phyloP scores from a whole-genome alignment of 2,797 vertebrate genomes.

The Anolis apletophallus region DNA sequence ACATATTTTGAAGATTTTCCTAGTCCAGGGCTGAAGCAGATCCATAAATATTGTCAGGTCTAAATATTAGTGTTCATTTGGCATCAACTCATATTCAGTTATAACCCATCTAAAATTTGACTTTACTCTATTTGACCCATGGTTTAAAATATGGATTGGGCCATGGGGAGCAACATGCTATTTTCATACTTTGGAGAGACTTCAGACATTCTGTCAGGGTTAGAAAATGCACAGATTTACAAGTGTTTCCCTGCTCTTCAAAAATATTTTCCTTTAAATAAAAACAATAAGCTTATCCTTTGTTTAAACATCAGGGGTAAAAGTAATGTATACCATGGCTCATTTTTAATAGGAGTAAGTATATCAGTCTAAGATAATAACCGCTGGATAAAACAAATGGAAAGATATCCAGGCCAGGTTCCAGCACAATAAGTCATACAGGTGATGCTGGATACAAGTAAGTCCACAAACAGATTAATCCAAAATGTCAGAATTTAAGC shows the following conservation, averaged over 20 bases:
- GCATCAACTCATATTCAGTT: constrained; percentile 53
- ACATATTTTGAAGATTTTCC: constrained; percentile 45
- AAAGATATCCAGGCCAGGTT: neutral
- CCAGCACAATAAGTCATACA: neutral
- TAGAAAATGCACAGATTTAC: constrained; percentile 43
- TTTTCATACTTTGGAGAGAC: constrained; percentile 50
- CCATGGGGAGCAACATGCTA: constrained; percentile 18
- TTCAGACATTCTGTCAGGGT: constrained; percentile 38
- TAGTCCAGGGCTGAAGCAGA: constrained; percentile 41
- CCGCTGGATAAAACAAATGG: constrained; percentile 9
- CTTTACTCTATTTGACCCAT: constrained; percentile 40
- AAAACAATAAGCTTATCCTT: neutral
- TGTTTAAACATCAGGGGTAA: constrained; percentile 46
- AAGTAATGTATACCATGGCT: constrained; percentile 49
- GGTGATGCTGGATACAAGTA: neutral
- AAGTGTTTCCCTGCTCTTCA: constrained; percentile 30
- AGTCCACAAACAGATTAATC: neutral
- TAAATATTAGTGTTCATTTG: constrained; percentile 65
- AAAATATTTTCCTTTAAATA: constrained; percentile 13
- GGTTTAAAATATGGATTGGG: constrained; percentile 44
- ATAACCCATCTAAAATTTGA: constrained; percentile 18
- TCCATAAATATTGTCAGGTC: constrained; percentile 55
- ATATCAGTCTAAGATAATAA: neutral
- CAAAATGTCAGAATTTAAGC: constrained; percentile 4
- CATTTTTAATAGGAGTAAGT: constrained; percentile 14